phyloP scores from a whole-genome alignment of 2,888 invertebrate species.

The Diplazon laetatorius region DNA sequence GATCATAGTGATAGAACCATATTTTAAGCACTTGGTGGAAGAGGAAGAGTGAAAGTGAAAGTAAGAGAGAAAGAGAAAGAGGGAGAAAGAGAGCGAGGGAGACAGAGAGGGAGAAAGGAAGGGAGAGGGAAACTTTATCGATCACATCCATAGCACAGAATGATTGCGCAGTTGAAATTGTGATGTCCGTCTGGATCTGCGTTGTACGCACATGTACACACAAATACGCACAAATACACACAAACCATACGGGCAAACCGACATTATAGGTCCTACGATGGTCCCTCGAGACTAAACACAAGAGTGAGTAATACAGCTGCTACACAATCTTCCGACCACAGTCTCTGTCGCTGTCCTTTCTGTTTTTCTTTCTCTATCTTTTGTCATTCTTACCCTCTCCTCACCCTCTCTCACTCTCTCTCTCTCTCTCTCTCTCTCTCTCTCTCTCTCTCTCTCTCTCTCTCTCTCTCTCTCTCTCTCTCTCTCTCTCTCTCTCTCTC shows the following conservation, averaged over 20 bases:
- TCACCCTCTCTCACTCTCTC: no score
- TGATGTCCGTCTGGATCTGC: neutral
- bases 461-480: neutral
- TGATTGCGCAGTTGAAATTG: neutral
- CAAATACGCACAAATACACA: neutral
- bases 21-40: no score
- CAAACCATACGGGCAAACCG: no score
- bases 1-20: no score
- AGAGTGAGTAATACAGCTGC: conserved; percentile 23
- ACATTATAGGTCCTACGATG: neutral
- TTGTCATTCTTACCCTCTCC: no score
- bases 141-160: neutral
- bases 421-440: conserved; percentile 12
- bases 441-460: conserved; percentile 16
- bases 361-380: neutral
- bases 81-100: no score
- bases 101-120: no score
- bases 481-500: neutral
- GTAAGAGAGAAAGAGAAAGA: no score
- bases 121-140: no score
- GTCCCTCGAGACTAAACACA: conserved; percentile 15
- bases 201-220: neutral
- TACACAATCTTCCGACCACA: conserved; percentile 38
- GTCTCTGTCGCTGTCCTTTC: conserved; percentile 26
- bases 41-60: no score